phyloP scores from a whole-genome alignment of 2,113 vertebrate genomes.

The Tachycineta bicolor region DNA sequence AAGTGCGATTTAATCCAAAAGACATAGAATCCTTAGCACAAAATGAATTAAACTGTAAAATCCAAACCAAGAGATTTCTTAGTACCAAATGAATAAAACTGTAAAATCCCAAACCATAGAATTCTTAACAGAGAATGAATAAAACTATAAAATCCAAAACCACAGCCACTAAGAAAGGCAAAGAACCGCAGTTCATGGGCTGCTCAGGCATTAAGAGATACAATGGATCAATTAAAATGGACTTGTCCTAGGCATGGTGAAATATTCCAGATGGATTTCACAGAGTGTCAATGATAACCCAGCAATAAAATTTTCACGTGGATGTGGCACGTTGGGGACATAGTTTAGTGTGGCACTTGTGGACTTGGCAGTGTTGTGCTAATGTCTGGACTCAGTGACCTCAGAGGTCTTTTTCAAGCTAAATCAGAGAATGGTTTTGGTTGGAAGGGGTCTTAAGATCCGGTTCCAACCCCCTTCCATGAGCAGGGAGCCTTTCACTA shows the following conservation, averaged over 20 bases:
- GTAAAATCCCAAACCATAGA: neutral
- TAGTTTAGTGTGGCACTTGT: neutral
- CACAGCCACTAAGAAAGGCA: neutral
- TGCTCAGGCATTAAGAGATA: neutral
- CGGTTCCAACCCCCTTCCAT: neutral
- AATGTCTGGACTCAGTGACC: neutral
- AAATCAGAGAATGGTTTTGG: neutral
- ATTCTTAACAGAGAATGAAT: neutral
- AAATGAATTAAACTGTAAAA: neutral
- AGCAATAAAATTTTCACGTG: neutral
- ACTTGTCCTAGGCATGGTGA: neutral
- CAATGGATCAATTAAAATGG: neutral
- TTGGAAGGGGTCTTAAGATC: neutral
- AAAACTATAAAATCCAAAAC: fast-evolving
- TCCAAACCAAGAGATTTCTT: neutral
- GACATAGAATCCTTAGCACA: neutral
- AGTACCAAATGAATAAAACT: neutral
- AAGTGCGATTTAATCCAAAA: neutral
- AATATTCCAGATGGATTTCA: neutral
- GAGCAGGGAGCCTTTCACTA: neutral
- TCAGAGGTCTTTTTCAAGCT: neutral
- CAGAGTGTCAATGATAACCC: fast-evolving
- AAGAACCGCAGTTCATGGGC: neutral
- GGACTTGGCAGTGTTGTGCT: neutral
- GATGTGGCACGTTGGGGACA: neutral